Evolutionary conservation across 2,888 invertebrate genomes (phyloP), one percentile per base, ranked within the genome.

Genomic region (Drosophila anomalata): DNA sequence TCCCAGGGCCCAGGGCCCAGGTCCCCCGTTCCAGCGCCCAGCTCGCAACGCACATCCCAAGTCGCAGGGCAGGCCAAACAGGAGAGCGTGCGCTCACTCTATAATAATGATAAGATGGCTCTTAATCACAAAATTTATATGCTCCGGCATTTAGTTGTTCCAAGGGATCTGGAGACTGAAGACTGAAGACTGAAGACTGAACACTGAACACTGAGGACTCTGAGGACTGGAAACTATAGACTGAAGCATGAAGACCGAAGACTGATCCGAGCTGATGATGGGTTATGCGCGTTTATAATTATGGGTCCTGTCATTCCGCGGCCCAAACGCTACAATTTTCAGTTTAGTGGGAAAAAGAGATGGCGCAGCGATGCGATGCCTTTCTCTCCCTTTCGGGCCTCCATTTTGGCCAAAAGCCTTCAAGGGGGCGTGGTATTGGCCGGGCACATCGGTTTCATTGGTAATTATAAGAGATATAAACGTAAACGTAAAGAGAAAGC

Each of bases 101-200:
- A 87, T 85, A 85, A 89, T 90, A 90, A 90, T 91, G 91, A 91
- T 91, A 91, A 91, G 90, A 90, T 90, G 90, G 87, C 90, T 91
- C 91, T 91, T 91, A 91, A 91, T 91, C 91, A 90, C 90, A 90
- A 90, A 90, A 91, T 90, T 88, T 91, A 91, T 91, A 89, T 89
- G 72, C 83, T 81, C 79, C 81, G 82, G 80, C 82, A 87, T 79
- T 83, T 85, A 86, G 79, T 83, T 82, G 80, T 77, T 74, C 31
- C 54, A 46, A 52, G 53, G 61, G 61, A 60, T 62, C 41, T 29
- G 26, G 7, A 50, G 24, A 55, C 20, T 54, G 26, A n/a, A 42
- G 22, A 54, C 53, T 26, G 26, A 53, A 53, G 7, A 54, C 39
- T 26, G 33, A 14, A 56, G 22, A 54, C 26, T 53, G 24, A 17